Base-by-base conservation (phyloP, 2,113 vertebrate genomes). In the Lanius collurio region DNA sequence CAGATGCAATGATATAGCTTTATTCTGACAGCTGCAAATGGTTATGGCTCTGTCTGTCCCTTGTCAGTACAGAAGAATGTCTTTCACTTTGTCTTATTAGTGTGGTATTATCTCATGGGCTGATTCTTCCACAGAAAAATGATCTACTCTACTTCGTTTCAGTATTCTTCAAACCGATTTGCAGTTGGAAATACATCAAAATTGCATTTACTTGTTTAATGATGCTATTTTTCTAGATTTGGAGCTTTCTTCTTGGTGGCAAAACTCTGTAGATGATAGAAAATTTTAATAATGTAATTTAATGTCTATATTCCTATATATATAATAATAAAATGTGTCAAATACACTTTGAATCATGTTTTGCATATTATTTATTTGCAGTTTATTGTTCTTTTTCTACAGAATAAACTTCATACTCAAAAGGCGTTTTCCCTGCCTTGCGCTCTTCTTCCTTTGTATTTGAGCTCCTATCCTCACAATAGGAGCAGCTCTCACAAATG, bases 381-480 rank as follows among this genome's bases (percentile, higher is more conserved):
- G 10, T 22, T 78, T 16, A 31, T 67, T 39, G 0, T 33, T 76
- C n/a, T 65, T 73, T 87, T 77, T 59, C 49, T 76, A 11, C 53
- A 63, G 44, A 9, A 75, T 53, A 68, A 83, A 24, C 10, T 10
- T 53, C 16, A 49, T 28, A 41, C 11, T 53, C 23, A 53, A 79
- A 71, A 16, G 9, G 9, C 41, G 13, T 73, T 76, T 9, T 0
- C 3, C 5, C 2, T 3, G 1, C 13, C 19, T 21, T 44, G 23
- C 31, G 23, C 49, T 37, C 19, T 22, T 80, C 42, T 56, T 41
- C 6, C 14, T 67, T 76, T 68, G 47, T 14, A 90, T 89, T n/a
- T 56, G 33, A 60, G 26, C 39, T 69, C 12, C 44, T 68, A 1
- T 22, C 28, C 19, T 81, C 26, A 64, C 21, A 33, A 1, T 13